A percentile compares a stretch with the other conserved stretches of the same genome.
phyloP scores from a whole-genome alignment of 2,888 invertebrate genomes.

The Athalia cordata region DNA sequence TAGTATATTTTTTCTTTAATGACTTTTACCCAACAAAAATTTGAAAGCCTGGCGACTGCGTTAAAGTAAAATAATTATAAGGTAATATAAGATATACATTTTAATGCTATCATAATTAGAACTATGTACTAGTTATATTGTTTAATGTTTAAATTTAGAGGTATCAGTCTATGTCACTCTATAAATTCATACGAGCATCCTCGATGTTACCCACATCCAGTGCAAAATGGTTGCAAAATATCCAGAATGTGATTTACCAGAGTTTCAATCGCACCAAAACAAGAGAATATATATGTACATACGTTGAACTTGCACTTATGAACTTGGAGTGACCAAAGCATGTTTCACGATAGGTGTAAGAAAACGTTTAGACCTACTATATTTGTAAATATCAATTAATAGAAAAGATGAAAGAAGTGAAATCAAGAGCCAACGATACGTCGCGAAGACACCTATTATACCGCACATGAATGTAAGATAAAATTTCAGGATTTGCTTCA shows the following conservation, averaged over 20 bases:
- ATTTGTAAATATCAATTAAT: slow-evolving; percentile 37
- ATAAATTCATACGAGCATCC: slow-evolving; percentile 25
- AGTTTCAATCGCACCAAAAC: slow-evolving; percentile 7
- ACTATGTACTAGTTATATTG: slow-evolving; percentile 33
- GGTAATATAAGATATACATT: slow-evolving; percentile 37
- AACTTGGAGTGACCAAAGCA: slow-evolving; percentile 20
- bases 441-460: not conserved
- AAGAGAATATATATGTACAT: not conserved
- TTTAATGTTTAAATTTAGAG: slow-evolving; percentile 36
- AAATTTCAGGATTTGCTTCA: too few relatives aligned
- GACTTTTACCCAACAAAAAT: slow-evolving; percentile 4
- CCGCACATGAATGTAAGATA: too few relatives aligned
- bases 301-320: slow-evolving; percentile 21
- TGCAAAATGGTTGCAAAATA: not conserved
- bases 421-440: slow-evolving; percentile 29
- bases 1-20: not conserved
- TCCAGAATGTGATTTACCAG: not conserved
- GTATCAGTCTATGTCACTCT: slow-evolving; percentile 20
- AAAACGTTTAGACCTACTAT: slow-evolving; percentile 34
- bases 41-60: slow-evolving; percentile 20
- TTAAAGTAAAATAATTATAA: slow-evolving; percentile 21
- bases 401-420: not conserved
- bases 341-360: slow-evolving; percentile 30
- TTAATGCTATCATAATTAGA: slow-evolving; percentile 38
- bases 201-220: not conserved